These are phyloP conservation scores for Aselliscus stoliczkanus DNA, from an alignment of 2,797 vertebrate species.

Conservation along the genomic window DNA sequence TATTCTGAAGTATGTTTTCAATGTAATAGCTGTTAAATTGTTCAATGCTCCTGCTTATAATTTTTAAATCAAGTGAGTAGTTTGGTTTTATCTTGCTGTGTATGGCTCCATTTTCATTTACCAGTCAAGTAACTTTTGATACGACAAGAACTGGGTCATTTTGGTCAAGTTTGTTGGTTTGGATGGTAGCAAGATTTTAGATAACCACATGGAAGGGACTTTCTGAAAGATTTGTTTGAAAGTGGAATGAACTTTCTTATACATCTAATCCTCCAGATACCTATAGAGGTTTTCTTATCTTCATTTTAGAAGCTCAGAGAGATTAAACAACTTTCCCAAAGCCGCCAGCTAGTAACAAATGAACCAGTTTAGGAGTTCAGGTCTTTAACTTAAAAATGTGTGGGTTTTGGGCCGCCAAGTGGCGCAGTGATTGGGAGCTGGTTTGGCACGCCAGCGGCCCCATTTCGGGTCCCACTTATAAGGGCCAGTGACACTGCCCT, in stretches of 20 bases:
- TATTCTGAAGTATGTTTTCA: not conserved
- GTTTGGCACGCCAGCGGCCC: too few species aligned
- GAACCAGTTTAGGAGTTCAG: not conserved
- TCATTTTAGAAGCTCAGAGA: conserved; percentile 22
- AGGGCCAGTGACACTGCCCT: too few species aligned
- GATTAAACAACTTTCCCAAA: not conserved
- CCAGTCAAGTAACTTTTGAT: not conserved
- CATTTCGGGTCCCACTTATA: too few species aligned
- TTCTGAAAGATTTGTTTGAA: not conserved
- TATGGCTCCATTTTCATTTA: not conserved
- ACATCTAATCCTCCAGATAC: not conserved
- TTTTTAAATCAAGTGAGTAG: not conserved
- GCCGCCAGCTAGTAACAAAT: not conserved
- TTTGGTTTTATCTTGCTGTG: not conserved
- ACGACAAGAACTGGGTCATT: not conserved
- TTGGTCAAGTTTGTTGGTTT: not conserved
- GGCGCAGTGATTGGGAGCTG: too few species aligned
- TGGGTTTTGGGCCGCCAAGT: too few species aligned
- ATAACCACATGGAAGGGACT: not conserved
- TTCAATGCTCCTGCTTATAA: not conserved
- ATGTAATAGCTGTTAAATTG: not conserved
- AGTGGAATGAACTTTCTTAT: not conserved
- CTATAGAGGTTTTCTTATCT: not conserved
- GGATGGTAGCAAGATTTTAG: not conserved
- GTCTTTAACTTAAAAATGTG: not conserved